A percentile compares a stretch with the other conserved stretches of the same genome.
These are phyloP conservation scores for Typhlomys cinereus DNA, from an alignment of 2,113 vertebrate species.

Conservation along the genomic window DNA sequence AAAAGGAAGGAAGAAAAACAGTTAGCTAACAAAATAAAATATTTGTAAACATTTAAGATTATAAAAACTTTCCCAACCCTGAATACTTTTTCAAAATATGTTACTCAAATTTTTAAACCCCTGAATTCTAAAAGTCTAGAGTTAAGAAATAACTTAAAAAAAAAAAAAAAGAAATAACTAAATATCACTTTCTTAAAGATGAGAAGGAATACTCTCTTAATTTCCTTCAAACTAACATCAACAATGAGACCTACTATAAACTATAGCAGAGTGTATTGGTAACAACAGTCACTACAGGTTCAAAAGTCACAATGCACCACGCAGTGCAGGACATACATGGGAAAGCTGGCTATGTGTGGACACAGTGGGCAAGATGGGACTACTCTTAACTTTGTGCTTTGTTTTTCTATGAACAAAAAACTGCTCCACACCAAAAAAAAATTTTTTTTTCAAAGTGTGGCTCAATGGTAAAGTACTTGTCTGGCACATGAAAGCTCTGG, in stretches of 20 bases:
- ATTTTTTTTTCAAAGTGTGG: neutral
- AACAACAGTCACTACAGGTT: neutral
- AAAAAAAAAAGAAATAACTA: constrained; percentile 2
- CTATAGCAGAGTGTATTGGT: neutral
- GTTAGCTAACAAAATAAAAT: constrained; percentile 59
- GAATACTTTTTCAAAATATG: constrained; percentile 32
- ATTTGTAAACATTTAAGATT: constrained; percentile 37
- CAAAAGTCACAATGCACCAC: neutral
- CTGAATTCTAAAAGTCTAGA: constrained; percentile 28
- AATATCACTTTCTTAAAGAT: constrained; percentile 4
- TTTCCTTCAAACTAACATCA: constrained; percentile 30
- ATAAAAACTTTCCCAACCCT: neutral
- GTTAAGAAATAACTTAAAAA: too few relatives aligned
- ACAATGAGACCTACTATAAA: neutral
- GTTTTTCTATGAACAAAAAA: constrained; percentile 11
- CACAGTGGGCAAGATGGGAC: neutral
- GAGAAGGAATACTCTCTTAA: neutral
- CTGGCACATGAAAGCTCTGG: neutral
- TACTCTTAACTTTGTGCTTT: neutral
- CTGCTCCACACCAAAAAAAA: neutral
- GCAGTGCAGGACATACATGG: fast-evolving
- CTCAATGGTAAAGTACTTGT: neutral
- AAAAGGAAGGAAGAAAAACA: constrained; percentile 62
- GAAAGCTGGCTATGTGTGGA: neutral
- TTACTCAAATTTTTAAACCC: neutral